Conservation (phyloP, 2,797 vertebrate genomes). For the Gymnoscopelus microlampas region DNA sequence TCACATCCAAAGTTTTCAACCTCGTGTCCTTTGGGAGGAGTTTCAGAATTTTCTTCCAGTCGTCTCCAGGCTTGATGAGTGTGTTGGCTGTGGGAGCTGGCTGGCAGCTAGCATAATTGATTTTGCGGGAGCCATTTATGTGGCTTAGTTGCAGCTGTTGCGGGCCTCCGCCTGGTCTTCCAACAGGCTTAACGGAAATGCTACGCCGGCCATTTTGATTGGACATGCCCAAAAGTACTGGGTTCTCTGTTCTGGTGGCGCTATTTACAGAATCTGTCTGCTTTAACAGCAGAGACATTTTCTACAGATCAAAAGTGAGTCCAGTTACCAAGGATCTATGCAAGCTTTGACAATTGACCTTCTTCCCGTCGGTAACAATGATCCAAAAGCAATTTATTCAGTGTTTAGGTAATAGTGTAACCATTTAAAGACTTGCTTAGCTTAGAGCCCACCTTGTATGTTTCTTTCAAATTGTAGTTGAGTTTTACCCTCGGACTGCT, state of each 20-base stretch:
- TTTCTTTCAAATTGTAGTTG: no score
- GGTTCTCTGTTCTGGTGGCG: conserved; percentile 97
- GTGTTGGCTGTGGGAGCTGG: conserved; percentile 91
- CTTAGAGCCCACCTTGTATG: no score
- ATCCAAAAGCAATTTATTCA: conserved; percentile 44
- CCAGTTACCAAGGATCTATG: conserved; percentile 43
- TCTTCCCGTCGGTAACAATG: conserved; percentile 27
- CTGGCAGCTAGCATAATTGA: conserved; percentile 96
- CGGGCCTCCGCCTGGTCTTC: conserved; percentile 89
- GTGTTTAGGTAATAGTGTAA: no score
- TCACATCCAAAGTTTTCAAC: conserved; percentile 99
- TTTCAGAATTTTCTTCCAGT: conserved; percentile 99
- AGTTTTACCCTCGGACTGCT: no score
- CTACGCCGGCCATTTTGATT: conserved; percentile 97
- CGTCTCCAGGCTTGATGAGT: conserved; percentile 98
- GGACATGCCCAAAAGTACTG: conserved; percentile 96
- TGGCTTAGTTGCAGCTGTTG: conserved; percentile 88
- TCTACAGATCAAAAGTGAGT: conserved; percentile 24
- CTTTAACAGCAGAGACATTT: conserved; percentile 30
- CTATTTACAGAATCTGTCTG: conserved; percentile 64
- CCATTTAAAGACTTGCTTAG: no score
- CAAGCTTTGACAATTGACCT: conserved; percentile 54
- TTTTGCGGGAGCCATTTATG: conserved; percentile 92
- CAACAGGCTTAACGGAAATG: conserved; percentile 91
- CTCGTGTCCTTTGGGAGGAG: conserved; percentile 98